These are phyloP conservation scores for Bombus huntii DNA, from an alignment of 1,140 invertebrate species.

Conservation along the genomic window DNA sequence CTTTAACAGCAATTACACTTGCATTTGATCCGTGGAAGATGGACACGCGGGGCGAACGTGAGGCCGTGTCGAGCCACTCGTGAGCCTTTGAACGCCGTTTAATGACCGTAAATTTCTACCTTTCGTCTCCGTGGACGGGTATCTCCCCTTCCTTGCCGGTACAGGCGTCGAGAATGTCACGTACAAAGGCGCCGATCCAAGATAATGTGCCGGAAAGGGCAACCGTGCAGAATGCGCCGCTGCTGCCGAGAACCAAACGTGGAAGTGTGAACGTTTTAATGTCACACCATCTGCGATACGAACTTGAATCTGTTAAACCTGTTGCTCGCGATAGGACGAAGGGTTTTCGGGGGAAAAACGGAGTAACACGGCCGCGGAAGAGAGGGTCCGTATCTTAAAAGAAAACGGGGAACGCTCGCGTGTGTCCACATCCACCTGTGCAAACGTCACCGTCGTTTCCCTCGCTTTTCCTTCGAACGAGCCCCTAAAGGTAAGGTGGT, in stretches of 20 bases:
- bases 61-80: not conserved
- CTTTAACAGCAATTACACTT: constrained; percentile 54
- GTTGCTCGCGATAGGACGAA: constrained; percentile 1
- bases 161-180: constrained; percentile 50
- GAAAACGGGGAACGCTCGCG: not conserved
- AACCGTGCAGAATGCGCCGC: constrained; percentile 18
- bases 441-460: not conserved
- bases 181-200: constrained; percentile 52
- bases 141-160: constrained; percentile 5
- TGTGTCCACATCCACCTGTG: not conserved
- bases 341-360: not conserved
- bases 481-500: not conserved
- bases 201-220: constrained; percentile 48
- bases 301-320: constrained; percentile 22
- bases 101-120: constrained; percentile 55
- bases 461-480: not conserved
- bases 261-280: constrained; percentile 33
- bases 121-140: constrained; percentile 35
- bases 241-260: constrained; percentile 10
- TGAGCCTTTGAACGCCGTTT: constrained; percentile 41
- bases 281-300: not conserved
- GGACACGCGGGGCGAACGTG: constrained; percentile 35
- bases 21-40: constrained; percentile 49
- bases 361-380: fast-evolving
- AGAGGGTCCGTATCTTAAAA: not conserved